Percentiles rank a stretch among this genome's conserved stretches.
phyloP scores from a whole-genome alignment of 2,888 invertebrate species.

The Synergus japonicus region DNA sequence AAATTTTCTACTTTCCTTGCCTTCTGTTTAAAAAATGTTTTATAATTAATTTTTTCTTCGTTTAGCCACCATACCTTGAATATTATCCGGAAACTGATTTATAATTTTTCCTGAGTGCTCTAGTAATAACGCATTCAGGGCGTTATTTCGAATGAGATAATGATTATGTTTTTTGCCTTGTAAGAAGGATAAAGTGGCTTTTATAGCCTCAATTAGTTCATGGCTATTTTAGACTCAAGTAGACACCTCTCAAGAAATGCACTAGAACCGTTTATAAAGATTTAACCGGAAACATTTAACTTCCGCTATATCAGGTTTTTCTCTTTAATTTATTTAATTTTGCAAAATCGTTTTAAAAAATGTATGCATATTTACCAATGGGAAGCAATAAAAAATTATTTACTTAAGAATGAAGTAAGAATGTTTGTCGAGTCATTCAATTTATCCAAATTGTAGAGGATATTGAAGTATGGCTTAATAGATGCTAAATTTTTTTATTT shows the following conservation, averaged over 20 bases:
- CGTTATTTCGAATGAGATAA: background rate
- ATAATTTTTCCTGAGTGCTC: background rate
- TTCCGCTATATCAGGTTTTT: background rate
- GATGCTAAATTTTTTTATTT: background rate
- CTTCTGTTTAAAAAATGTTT: background rate
- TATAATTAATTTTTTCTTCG: background rate
- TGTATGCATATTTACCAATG: background rate
- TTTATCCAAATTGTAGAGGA: background rate
- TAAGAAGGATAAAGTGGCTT: background rate
- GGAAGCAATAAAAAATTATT: background rate
- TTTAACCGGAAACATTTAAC: background rate
- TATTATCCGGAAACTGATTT: background rate
- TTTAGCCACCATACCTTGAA: background rate
- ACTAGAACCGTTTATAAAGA: background rate
- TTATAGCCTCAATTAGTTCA: conserved; percentile 16
- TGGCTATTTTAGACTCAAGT: conserved; percentile 12
- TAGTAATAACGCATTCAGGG: background rate
- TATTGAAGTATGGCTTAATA: background rate
- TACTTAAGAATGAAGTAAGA: background rate
- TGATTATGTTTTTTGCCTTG: background rate
- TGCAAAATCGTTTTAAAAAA: background rate
- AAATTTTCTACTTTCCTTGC: background rate
- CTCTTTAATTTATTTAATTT: background rate
- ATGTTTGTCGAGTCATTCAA: background rate
- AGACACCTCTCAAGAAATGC: background rate